Conservation (phyloP, 2,888 invertebrate genomes). For the Morpho helenor region DNA sequence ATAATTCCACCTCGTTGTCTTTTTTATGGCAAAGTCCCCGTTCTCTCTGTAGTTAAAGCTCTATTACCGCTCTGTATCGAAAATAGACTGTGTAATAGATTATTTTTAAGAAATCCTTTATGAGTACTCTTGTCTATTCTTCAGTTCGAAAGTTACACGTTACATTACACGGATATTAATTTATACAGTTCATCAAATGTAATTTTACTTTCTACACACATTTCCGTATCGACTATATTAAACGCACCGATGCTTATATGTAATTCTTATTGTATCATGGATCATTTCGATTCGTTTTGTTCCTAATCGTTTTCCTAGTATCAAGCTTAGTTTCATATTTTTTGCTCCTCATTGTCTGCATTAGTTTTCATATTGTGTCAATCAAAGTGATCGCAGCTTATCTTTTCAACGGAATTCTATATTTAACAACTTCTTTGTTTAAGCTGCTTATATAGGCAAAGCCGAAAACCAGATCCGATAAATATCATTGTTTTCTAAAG, state of each 20-base stretch:
- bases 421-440: conserved; percentile 7
- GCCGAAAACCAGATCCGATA: conserved; percentile 13
- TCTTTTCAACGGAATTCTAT: conserved; percentile 8
- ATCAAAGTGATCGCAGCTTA: conserved; percentile 19
- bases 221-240: conserved; percentile 28
- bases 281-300: conserved; percentile 16
- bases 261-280: conserved; percentile 21
- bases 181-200: conserved; percentile 10
- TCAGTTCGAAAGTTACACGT: neutral
- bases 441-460: conserved; percentile 4
- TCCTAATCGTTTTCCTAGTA: conserved; percentile 22
- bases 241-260: conserved; percentile 7
- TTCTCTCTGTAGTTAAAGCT: too few species aligned
- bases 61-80: too few species aligned
- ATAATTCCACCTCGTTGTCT: too few species aligned
- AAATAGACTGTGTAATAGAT: too few species aligned
- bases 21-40: too few species aligned
- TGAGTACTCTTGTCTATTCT: too few species aligned
- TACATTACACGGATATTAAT: neutral
- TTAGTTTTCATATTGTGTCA: conserved; percentile 21
- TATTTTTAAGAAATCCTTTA: too few species aligned
- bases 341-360: conserved; percentile 19
- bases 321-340: conserved; percentile 15
- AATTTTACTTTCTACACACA: conserved; percentile 24
- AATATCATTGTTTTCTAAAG: conserved; percentile 17